Conservation (phyloP, 2,888 invertebrate species). For the Folsomia manolachei region DNA sequence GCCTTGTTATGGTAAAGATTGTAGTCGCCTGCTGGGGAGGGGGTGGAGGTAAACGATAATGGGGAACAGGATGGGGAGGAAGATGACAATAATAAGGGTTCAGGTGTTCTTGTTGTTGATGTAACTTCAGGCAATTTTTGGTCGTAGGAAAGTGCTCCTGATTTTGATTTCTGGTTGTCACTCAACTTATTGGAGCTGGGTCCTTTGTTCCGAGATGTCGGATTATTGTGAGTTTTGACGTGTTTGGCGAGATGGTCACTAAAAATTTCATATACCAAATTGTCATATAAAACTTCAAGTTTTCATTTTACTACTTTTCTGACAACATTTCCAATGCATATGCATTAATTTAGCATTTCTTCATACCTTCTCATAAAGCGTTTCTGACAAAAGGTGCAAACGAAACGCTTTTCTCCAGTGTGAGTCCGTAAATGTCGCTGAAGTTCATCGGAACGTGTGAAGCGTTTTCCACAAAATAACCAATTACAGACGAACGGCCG, state of each 20-base stretch:
- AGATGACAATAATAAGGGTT: slow-evolving; percentile 22
- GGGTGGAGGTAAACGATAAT: neutral
- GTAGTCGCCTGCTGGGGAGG: slow-evolving; percentile 3
- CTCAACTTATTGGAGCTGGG: slow-evolving; percentile 21
- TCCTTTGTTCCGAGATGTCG: slow-evolving; percentile 38
- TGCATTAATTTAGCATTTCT: too few relatives aligned
- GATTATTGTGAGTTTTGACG: slow-evolving; percentile 57
- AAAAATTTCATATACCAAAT: slow-evolving; percentile 20
- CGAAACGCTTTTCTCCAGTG: slow-evolving; percentile 80
- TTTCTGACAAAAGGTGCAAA: slow-evolving; percentile 58
- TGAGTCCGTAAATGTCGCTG: slow-evolving; percentile 84
- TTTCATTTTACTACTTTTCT: too few relatives aligned
- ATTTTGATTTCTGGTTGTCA: slow-evolving; percentile 27
- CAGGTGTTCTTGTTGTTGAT: slow-evolving; percentile 46
- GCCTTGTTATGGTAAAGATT: too few relatives aligned
- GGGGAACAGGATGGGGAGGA: slow-evolving; percentile 6
- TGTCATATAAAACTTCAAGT: slow-evolving; percentile 14
- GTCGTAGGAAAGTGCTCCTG: slow-evolving; percentile 27
- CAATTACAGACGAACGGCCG: slow-evolving; percentile 92
- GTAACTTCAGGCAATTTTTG: slow-evolving; percentile 33
- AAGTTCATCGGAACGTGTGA: slow-evolving; percentile 62
- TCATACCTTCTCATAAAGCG: slow-evolving; percentile 57
- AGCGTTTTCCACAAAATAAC: slow-evolving; percentile 90
- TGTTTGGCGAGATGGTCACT: slow-evolving; percentile 60
- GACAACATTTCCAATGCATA: too few relatives aligned